Evolutionary conservation across 2,797 vertebrate species (phyloP).

Genomic region (Alosa sapidissima): DNA sequence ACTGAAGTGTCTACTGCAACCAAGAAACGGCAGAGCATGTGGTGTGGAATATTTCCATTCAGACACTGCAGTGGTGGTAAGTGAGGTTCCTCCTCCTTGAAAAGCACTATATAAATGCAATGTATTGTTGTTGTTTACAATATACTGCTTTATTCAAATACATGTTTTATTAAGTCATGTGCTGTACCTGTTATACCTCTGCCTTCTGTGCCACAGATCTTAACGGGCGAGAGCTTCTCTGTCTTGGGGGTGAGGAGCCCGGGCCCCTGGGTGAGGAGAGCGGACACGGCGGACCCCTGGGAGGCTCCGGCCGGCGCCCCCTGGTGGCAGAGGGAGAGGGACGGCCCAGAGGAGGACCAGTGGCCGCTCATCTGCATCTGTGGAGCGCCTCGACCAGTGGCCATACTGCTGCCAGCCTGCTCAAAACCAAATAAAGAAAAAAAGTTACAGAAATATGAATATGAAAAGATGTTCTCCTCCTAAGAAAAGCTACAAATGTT

Average conservation of each 20-base stretch:
- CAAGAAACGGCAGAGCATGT: neutral
- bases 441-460: neutral
- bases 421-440: conserved; percentile 5
- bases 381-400: conserved; percentile 41
- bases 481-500: neutral
- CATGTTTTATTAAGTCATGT: neutral
- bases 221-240: conserved; percentile 85
- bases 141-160: neutral
- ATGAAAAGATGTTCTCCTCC: neutral
- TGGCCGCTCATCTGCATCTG: conserved; percentile 59
- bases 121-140: neutral
- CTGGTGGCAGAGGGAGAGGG: conserved; percentile 54
- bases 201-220: conserved; percentile 71
- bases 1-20: neutral
- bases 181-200: conserved; percentile 64
- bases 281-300: conserved; percentile 58
- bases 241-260: conserved; percentile 82
- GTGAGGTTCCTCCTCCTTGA: no score
- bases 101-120: no score
- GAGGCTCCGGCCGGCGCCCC: conserved; percentile 49
- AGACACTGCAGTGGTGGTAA: no score
- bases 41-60: no score
- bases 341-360: conserved; percentile 60
- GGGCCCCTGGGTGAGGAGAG: conserved; percentile 63
- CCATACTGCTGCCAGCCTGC: conserved; percentile 54